Evolutionary conservation across 2,797 vertebrate species (phyloP), one percentile per base, ranked within the genome.

Genomic region (Macrochelys suwanniensis): DNA sequence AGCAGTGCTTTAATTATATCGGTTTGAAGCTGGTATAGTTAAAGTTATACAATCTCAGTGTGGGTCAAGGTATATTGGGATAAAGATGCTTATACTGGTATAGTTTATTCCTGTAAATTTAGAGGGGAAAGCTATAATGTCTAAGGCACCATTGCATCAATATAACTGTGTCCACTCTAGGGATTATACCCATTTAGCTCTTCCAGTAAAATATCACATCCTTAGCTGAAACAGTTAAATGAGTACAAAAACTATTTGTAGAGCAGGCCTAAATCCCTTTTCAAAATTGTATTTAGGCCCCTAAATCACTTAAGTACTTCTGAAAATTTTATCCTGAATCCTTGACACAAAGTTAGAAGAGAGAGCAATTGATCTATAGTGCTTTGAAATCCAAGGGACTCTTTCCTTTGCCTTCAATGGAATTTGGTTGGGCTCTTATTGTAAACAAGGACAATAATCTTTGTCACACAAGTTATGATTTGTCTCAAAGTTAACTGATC

Each of bases 401-500:
- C 42, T 88, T 25, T 81, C 17, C 15, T n/a, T 7, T 51, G 59
- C 15, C 15, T 84, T 7, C 17, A 28, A 23, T 6, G 25, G 59
- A 84, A 7, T 47, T 26, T 23, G 42, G 5, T 28, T 45, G 19
- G 0, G 8, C 33, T 23, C 31, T 1, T 1, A 85, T 45, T 89
- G 23, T 7, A 0, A 1, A 45, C 1, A 21, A 1, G 5, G 37
- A 56, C 10, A 80, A 16, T 42, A 23, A 45, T 3, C 33, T 80
- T 68, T 31, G 37, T 56, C 54, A 56, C 89, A 82, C 1, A 59
- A n/a, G 26, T 57, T 57, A 28, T 12, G 25, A 0, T 3, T 92
- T 89, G 88, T 65, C 28, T 25, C 2, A 80, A 28, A 85, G 1
- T 3, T 59, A 45, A 21, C 11, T 68, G 82, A 84, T 5, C 88